These are phyloP conservation scores for Stylophora pistillata DNA, from an alignment of 64 coral and sea anemone genomes.

Conservation along the genomic window DNA sequence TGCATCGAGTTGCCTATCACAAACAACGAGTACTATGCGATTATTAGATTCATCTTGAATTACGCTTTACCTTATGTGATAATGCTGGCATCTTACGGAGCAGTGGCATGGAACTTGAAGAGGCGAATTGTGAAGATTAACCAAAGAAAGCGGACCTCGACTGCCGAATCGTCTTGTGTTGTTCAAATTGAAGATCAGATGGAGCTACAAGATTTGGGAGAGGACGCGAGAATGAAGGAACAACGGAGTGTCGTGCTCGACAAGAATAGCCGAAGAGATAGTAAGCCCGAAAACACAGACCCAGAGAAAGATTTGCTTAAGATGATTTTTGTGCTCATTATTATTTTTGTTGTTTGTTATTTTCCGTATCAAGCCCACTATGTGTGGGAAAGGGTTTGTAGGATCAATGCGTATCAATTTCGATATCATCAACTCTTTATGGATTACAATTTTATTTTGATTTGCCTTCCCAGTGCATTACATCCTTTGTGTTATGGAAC, in stretches of 20 bases:
- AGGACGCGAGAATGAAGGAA: background rate
- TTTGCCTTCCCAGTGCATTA: slow-evolving; percentile 46
- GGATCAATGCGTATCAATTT: background rate
- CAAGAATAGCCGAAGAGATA: background rate
- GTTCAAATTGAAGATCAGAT: background rate
- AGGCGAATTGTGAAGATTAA: background rate
- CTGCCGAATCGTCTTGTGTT: background rate
- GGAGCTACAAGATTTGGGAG: background rate
- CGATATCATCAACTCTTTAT: background rate
- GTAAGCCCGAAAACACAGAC: background rate
- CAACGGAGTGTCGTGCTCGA: background rate
- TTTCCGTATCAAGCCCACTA: slow-evolving; percentile 37
- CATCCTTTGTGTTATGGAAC: slow-evolving; percentile 68
- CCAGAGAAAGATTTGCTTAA: slow-evolving; percentile 36
- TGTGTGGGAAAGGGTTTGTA: background rate
- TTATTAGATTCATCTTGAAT: slow-evolving; percentile 11
- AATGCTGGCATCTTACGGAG: slow-evolving; percentile 47
- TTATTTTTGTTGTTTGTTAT: slow-evolving; percentile 52
- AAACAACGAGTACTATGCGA: background rate
- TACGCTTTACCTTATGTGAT: slow-evolving; percentile 23
- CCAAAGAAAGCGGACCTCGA: background rate
- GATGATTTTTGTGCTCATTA: slow-evolving; percentile 53
- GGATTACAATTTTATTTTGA: slow-evolving; percentile 30
- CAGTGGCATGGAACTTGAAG: slow-evolving; percentile 3
- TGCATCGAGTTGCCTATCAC: background rate